A percentile compares a stretch with the other conserved stretches of the same genome.
These are phyloP conservation scores for Jaculus jaculus DNA, from an alignment of 2,113 vertebrate genomes.

Conservation along the genomic window DNA sequence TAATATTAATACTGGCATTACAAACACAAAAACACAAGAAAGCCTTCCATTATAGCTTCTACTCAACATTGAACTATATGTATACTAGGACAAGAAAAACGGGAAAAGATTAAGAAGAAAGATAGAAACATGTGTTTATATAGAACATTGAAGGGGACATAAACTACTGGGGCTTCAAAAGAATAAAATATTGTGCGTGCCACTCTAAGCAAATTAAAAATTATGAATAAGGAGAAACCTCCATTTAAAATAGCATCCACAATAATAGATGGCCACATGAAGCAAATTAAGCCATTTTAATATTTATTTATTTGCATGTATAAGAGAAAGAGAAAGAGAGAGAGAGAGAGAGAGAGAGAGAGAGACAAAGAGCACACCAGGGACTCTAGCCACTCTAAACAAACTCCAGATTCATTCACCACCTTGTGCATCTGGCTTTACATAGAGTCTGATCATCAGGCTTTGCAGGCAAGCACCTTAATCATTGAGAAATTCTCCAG, in stretches of 20 bases:
- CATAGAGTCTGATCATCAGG: too few species aligned
- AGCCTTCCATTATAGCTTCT: neutral
- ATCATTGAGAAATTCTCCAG: too few species aligned
- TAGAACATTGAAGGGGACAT: conserved; percentile 11
- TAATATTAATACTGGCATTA: neutral
- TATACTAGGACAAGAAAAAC: conserved; percentile 7
- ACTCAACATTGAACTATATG: neutral
- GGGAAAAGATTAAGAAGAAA: neutral
- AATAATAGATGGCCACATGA: neutral
- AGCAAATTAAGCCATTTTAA: neutral
- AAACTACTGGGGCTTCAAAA: conserved; percentile 3
- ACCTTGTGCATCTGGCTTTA: too few species aligned
- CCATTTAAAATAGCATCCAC: neutral
- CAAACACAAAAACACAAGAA: neutral
- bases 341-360: too few species aligned
- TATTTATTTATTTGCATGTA: too few species aligned
- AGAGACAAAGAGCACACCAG: too few species aligned
- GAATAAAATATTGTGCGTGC: neutral
- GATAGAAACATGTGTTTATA: neutral
- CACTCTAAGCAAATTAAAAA: neutral
- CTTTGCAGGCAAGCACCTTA: too few species aligned
- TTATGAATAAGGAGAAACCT: neutral
- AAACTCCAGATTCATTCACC: too few species aligned
- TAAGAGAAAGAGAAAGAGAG: neutral
- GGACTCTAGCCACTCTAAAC: too few species aligned